Percentiles rank a stretch among this genome's conserved stretches.
Conservation (phyloP, 92 coral and sea anemone genomes). For the Bergia sp. region DNA sequence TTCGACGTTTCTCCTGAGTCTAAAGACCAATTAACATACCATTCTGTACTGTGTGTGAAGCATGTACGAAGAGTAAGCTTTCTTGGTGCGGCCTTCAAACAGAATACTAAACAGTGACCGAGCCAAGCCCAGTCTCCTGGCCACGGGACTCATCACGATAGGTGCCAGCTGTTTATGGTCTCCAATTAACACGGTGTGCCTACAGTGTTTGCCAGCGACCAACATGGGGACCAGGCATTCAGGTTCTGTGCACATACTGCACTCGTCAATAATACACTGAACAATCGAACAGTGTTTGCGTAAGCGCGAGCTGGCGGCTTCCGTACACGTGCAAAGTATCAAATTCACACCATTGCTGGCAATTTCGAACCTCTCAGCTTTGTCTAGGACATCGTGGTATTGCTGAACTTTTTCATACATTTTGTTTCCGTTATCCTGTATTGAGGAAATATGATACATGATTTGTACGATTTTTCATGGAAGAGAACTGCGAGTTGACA, state of each 20-base stretch:
- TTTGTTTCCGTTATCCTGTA: constrained; percentile 43
- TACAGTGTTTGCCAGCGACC: constrained; percentile 76
- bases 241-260: constrained; percentile 88
- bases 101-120: constrained; percentile 77
- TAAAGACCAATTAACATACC: constrained; percentile 54
- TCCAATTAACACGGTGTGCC: constrained; percentile 80
- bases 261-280: constrained; percentile 91
- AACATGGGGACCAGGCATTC: constrained; percentile 78
- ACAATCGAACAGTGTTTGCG: constrained; percentile 65
- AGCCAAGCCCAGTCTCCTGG: constrained; percentile 77
- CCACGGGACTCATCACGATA: constrained; percentile 68
- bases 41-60: constrained; percentile 87
- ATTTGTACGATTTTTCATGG: too few species aligned
- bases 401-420: constrained; percentile 55
- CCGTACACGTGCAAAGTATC: constrained; percentile 94
- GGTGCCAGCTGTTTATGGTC: constrained; percentile 80
- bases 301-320: constrained; percentile 84
- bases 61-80: constrained; percentile 64
- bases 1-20: too few species aligned
- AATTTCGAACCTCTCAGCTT: constrained; percentile 84
- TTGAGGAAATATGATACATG: background rate
- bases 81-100: constrained; percentile 50
- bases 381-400: constrained; percentile 60
- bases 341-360: constrained; percentile 67
- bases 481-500: too few species aligned